These are phyloP conservation scores for Phyllostomus discolor DNA, from an alignment of 2,113 vertebrate genomes.

Conservation along the genomic window DNA sequence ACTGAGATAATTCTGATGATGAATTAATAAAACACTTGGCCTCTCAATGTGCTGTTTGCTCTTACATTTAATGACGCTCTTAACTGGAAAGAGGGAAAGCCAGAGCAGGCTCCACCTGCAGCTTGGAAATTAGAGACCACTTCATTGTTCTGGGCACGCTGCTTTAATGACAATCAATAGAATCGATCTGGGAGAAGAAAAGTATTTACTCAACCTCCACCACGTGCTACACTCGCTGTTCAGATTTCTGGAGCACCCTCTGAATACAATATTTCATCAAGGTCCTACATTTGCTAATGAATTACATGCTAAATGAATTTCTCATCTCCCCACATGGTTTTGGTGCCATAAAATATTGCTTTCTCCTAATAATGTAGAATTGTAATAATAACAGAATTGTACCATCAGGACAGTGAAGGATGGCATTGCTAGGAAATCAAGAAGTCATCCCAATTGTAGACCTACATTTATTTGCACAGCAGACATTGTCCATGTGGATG, in stretches of 20 bases:
- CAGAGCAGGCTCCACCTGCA: conserved; percentile 82
- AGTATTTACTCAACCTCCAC: conserved; percentile 83
- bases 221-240: conserved; percentile 77
- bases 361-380: background rate
- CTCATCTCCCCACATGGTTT: background rate
- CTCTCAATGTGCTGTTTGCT: conserved; percentile 87
- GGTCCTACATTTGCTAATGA: conserved; percentile 58
- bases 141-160: conserved; percentile 84
- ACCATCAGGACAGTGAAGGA: background rate
- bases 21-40: conserved; percentile 92
- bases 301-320: conserved; percentile 61
- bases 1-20: conserved; percentile 90
- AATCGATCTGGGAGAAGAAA: conserved; percentile 82
- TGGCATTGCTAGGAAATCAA: background rate
- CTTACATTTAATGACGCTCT: conserved; percentile 87
- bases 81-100: conserved; percentile 81
- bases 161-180: conserved; percentile 85
- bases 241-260: conserved; percentile 70
- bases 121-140: conserved; percentile 82
- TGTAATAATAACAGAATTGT: background rate
- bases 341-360: background rate
- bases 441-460: background rate
- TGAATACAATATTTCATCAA: conserved; percentile 46
- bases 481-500: background rate
- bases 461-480: background rate